Evolutionary conservation across 2,113 vertebrate species (phyloP), one percentile per base, ranked within the genome.

Genomic region (Oncorhynchus masou): DNA sequence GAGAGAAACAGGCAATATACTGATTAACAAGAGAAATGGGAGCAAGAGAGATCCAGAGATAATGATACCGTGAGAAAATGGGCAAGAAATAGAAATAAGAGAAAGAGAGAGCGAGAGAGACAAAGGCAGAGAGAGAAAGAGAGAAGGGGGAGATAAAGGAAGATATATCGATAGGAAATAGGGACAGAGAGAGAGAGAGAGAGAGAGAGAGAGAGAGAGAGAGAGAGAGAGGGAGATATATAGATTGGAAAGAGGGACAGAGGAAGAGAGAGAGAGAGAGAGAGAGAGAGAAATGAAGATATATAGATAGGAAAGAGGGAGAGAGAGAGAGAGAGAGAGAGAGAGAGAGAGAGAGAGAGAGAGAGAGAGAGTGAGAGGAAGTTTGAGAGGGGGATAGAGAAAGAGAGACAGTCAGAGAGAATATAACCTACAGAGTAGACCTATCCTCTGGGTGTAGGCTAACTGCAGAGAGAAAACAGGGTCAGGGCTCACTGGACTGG

Each of bases 1-100:
- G 8, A 7, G 8, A 39, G 73, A 73, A 25, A 34, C 78, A 74
- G 72, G 74, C 70, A 79, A 45, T 34, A 73, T 62, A 31, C 2
- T 16, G 13, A 15, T 39, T 31, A 68, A 34, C 9, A 31, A 39
- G 34, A 15, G 19, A 48, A 39, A 9, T 71, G 34, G 19, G 9
- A 75, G 27, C 73, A 5, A 75, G 1, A 16, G 64, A 51, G 1
- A 76, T 39, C 31, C 31, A 34, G 5, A 34, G 5, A 34, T 34
- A 13, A 19, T 60, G 19, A 70, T 4, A 25, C 31, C 2, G 24
- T 20, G 16, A 45, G 71, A 73, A 11, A 39, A n/a, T 5, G 57
- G 7, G 57, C 1, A 72, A 49, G 69, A 70, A 19, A 60, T 8
- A n/a, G 3, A 49, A 29, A 4, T 29, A 4, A 4, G n/a, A n/a